Base-by-base conservation (phyloP, 2,113 vertebrate species). In the Tinamus guttatus region DNA sequence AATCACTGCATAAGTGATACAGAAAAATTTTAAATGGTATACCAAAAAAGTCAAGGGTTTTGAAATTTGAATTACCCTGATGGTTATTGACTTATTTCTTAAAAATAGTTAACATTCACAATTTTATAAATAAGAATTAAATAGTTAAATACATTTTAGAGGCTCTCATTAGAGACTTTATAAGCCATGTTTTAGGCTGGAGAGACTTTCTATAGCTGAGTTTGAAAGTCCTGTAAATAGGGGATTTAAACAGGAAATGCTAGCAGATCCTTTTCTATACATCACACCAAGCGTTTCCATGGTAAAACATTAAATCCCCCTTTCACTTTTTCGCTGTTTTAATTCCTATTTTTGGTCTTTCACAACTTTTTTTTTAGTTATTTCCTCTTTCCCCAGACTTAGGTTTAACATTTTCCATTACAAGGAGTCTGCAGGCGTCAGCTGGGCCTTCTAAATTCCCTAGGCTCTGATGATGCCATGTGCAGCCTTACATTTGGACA, bases 251-350 rank as follows among this genome's bases (percentile, higher is more conserved):
- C 90, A 81, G 34, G 34, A 86, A 92, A 79, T 81, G 18, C 52
- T 81, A 69, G 73, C 82, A 90, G 56, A 83, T n/a, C 4, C 85
- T 93, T 94, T 69, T 79, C 74, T 97, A 32, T 81, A 64, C 20
- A 64, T 52, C 40, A 6, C 17, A 81, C 58, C 11, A 77, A 65
- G 21, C 62, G 65, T 85, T 94, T 92, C 38, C 74, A 83, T 67
- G 45, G 76, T 36, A 78, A 91, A 49, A 80, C 5, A 67, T 74
- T 71, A 11, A 14, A 77, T 81, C 85, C 25, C 30, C 69, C 24
- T 87, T 93, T 83, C 3, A 6, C 6, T 34, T 63, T 65, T 95
- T 65, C 38, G 25, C 49, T 54, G 3, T 63, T 70, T n/a, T 73
- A 52, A 24, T 45, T 36, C 27, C 6, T 71, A 36, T 56, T 83